A percentile compares a stretch with the other conserved stretches of the same genome.
Evolutionary conservation across 2,113 vertebrate genomes (phyloP).

Genomic region (Junco hyemalis): DNA sequence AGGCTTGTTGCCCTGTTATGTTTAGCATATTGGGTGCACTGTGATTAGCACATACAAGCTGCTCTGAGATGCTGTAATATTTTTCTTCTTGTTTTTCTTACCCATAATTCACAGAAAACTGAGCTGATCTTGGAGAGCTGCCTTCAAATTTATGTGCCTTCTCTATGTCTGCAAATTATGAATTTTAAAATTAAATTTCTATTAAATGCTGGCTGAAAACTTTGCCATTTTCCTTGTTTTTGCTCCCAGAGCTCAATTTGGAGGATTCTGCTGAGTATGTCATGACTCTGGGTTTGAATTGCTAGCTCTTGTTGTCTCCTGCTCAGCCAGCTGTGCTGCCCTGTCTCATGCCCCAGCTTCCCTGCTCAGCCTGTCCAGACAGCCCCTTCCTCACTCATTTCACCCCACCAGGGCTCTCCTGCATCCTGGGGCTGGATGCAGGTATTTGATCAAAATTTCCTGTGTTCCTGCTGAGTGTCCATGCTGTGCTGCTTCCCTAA

Average conservation of each 20-base stretch:
- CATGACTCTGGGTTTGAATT: background rate
- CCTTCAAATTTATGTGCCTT: constrained; percentile 1
- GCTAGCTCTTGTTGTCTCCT: background rate
- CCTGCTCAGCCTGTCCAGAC: background rate
- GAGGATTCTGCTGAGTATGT: background rate
- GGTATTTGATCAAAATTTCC: background rate
- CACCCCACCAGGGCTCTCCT: background rate
- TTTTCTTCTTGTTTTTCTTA: background rate
- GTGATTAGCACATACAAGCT: background rate
- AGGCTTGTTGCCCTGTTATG: background rate
- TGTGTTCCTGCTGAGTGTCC: background rate
- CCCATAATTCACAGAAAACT: background rate
- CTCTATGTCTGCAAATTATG: background rate
- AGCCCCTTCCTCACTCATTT: background rate
- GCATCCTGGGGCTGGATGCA: background rate
- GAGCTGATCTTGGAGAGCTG: background rate
- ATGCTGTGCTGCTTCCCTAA: background rate
- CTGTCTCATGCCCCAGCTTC: background rate
- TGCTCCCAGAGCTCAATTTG: background rate
- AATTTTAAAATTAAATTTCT: background rate
- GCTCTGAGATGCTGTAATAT: background rate
- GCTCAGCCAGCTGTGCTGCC: background rate
- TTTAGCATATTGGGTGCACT: background rate
- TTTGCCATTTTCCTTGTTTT: background rate
- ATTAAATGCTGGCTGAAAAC: constrained; percentile 14